phyloP scores from a whole-genome alignment of 1,140 invertebrate genomes.

The Lysiphlebus fabarum region DNA sequence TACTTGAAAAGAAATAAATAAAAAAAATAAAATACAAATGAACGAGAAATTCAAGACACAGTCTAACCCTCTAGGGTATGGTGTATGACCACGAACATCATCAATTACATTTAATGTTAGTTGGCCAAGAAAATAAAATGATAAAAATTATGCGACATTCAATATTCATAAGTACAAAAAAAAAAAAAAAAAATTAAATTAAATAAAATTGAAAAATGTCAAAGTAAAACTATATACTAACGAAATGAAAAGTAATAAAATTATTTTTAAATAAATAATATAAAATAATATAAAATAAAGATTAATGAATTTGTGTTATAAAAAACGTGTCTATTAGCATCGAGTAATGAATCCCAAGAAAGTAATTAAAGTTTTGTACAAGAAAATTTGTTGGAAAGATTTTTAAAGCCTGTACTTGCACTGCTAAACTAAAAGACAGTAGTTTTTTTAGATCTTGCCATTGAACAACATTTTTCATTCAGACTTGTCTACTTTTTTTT shows the following conservation, averaged over 20 bases:
- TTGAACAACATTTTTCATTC: no score
- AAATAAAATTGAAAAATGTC: background rate
- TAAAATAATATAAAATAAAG: background rate
- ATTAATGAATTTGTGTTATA: background rate
- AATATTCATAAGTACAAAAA: constrained; percentile 38
- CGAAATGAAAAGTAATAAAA: constrained; percentile 2
- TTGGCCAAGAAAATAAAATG: constrained; percentile 2
- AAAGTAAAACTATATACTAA: background rate
- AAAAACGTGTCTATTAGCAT: constrained; percentile 47
- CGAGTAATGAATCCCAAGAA: constrained; percentile 46
- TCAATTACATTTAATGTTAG: constrained; percentile 7
- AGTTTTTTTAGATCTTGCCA: no score
- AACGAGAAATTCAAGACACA: no score
- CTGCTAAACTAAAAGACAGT: no score
- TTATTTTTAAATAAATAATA: background rate
- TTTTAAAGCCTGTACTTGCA: no score
- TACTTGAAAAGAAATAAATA: no score
- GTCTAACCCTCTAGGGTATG: no score
- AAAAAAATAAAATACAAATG: no score
- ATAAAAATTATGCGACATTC: constrained; percentile 26
- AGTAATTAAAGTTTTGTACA: constrained; percentile 48
- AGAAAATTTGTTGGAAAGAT: constrained; percentile 33
- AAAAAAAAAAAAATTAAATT: constrained; percentile 1
- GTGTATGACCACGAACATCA: background rate
- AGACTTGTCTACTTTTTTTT: no score